These are phyloP conservation scores for Drosophila austrosaltans DNA, from an alignment of 2,888 invertebrate species.

Conservation along the genomic window DNA sequence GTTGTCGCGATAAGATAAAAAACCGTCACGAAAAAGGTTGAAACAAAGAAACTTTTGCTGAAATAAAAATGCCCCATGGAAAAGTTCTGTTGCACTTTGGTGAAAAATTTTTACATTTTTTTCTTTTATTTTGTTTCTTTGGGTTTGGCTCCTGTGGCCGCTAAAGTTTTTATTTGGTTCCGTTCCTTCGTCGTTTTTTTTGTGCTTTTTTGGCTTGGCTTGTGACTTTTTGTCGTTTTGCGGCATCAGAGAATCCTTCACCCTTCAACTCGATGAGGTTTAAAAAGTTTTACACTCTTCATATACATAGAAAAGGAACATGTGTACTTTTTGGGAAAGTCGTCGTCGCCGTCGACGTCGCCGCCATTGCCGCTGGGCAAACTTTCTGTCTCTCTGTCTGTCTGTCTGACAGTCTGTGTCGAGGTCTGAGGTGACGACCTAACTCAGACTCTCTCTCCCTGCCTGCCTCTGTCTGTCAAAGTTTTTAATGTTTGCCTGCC, in stretches of 20 bases:
- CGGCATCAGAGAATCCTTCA: conserved; percentile 26
- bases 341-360: background rate
- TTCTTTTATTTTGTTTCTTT: conserved; percentile 4
- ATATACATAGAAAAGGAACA: conserved; percentile 30
- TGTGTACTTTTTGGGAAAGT: conserved; percentile 40
- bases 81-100: conserved; percentile 75
- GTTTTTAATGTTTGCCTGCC: conserved; percentile 69
- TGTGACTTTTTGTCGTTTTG: conserved; percentile 24
- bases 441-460: background rate
- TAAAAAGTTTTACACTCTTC: conserved; percentile 60
- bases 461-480: conserved; percentile 52
- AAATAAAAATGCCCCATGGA: conserved; percentile 20
- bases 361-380: conserved; percentile 46
- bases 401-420: conserved; percentile 21
- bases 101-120: conserved; percentile 67
- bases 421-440: conserved; percentile 8
- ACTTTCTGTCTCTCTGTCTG: conserved; percentile 51
- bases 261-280: conserved; percentile 41
- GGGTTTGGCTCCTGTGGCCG: conserved; percentile 37
- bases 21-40: conserved; percentile 10
- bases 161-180: conserved; percentile 52
- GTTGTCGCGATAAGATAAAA: conserved; percentile 4
- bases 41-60: conserved; percentile 32
- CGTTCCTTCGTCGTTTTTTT: conserved; percentile 31
- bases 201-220: conserved; percentile 46